Evolutionary conservation across 2,113 vertebrate species (phyloP).

Genomic region (Gallinago paraguaiae): DNA sequence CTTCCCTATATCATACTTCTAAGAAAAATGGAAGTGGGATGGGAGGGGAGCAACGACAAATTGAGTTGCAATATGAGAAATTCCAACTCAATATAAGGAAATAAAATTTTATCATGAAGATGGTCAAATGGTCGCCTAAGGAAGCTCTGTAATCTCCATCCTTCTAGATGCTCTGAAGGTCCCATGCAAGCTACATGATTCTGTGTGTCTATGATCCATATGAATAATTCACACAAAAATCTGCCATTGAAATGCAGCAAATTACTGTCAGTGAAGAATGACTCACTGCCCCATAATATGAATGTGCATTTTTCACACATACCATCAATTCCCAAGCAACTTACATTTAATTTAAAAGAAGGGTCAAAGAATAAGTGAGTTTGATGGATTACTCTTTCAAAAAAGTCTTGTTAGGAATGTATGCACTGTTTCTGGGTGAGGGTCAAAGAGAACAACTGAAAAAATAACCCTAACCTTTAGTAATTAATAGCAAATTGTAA

Average conservation of each 20-base stretch:
- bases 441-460: background rate
- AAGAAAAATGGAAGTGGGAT: background rate
- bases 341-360: background rate
- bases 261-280: background rate
- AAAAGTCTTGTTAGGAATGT: background rate
- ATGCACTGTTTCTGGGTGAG: background rate
- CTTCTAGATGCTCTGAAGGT: background rate
- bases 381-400: background rate
- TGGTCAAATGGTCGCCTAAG: background rate
- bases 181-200: background rate
- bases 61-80: background rate
- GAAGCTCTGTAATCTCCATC: background rate
- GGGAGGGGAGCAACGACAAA: background rate
- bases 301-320: background rate
- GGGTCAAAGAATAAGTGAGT: background rate
- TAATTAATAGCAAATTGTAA: background rate
- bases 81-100: background rate
- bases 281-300: background rate
- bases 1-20: background rate
- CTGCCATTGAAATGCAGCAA: background rate
- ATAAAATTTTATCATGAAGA: background rate
- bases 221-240: background rate
- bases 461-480: accelerated
- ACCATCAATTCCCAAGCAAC: background rate
- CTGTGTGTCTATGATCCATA: background rate